These are phyloP conservation scores for Schmidtea mediterranea DNA, from an alignment of 1,140 invertebrate genomes.

Conservation along the genomic window DNA sequence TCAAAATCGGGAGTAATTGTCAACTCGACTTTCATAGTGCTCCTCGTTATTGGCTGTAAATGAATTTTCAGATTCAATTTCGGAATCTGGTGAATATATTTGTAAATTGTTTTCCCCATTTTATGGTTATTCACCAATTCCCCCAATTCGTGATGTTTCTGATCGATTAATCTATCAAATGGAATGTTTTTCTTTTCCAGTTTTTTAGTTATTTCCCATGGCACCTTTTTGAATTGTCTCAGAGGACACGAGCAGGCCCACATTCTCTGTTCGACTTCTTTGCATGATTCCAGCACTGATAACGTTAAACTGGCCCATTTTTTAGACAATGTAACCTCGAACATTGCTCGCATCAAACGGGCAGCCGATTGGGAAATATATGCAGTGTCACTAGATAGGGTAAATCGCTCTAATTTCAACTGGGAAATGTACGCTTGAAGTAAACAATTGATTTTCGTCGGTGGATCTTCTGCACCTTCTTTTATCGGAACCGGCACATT, in stretches of 20 bases:
- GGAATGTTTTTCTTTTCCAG: constrained; percentile 65
- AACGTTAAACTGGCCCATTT: constrained; percentile 93
- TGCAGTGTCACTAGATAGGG: constrained; percentile 95
- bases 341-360: constrained; percentile 75
- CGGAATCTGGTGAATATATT: constrained; percentile 87
- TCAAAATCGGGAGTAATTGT: constrained; percentile 97
- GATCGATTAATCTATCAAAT: constrained; percentile 52
- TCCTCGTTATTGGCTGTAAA: constrained; percentile 84
- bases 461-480: constrained; percentile 88
- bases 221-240: constrained; percentile 86
- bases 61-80: constrained; percentile 74
- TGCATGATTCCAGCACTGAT: constrained; percentile 74
- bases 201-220: constrained; percentile 83
- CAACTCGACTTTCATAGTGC: constrained; percentile 68
- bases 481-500: constrained; percentile 94
- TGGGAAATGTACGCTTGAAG: constrained; percentile 95
- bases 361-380: constrained; percentile 92
- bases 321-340: constrained; percentile 58
- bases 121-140: constrained; percentile 82
- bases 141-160: constrained; percentile 84
- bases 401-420: constrained; percentile 85
- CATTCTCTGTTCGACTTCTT: constrained; percentile 94
- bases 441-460: constrained; percentile 48
- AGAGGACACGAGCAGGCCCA: constrained; percentile 98
- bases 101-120: constrained; percentile 82